Conservation (phyloP, 1,140 invertebrate genomes). For the Micrasema longulum region DNA sequence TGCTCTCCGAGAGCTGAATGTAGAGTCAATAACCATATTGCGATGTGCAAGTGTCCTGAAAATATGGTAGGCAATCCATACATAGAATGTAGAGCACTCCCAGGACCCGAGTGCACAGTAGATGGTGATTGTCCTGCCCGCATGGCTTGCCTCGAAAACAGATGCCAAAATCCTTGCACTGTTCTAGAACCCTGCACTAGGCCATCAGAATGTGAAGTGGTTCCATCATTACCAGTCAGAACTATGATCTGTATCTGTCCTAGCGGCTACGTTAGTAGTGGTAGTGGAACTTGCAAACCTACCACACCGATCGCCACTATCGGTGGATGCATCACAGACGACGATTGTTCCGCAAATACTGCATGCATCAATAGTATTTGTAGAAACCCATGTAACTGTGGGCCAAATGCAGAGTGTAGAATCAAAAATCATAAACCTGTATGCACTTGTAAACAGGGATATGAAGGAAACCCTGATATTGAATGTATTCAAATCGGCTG, state of each 20-base stretch:
- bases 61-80: constrained; percentile 84
- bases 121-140: constrained; percentile 85
- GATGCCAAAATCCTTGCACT: constrained; percentile 86
- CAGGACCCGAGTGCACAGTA: constrained; percentile 80
- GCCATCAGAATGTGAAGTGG: constrained; percentile 84
- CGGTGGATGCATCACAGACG: constrained; percentile 79
- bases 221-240: constrained; percentile 82
- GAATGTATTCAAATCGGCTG: constrained; percentile 81
- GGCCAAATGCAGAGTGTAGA: constrained; percentile 82
- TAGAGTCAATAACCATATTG: constrained; percentile 82
- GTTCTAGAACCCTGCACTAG: constrained; percentile 81
- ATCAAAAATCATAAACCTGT: constrained; percentile 86
- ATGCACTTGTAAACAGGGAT: constrained; percentile 84
- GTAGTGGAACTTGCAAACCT: constrained; percentile 82
- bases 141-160: constrained; percentile 83
- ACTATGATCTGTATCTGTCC: constrained; percentile 92
- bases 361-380: constrained; percentile 85
- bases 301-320: constrained; percentile 73
- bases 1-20: constrained; percentile 85
- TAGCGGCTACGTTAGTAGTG: constrained; percentile 86
- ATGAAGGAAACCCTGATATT: constrained; percentile 83
- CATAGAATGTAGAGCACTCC: constrained; percentile 78
- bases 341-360: constrained; percentile 79
- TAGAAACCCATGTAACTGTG: constrained; percentile 84
- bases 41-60: constrained; percentile 84